Evolutionary conservation across 2,888 invertebrate genomes (phyloP).

Genomic region (Nephrocerus scutellatus): DNA sequence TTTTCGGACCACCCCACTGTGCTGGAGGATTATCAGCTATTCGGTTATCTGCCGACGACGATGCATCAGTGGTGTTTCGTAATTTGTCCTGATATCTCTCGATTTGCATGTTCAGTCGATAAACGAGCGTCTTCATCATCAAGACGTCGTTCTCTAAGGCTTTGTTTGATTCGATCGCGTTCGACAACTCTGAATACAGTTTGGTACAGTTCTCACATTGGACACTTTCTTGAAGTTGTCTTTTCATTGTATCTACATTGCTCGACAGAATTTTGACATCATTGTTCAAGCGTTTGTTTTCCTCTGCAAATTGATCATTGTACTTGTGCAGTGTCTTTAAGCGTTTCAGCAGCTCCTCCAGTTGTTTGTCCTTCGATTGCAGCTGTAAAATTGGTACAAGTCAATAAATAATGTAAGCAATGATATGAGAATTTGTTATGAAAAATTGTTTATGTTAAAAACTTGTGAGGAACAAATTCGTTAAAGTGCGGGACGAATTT

Average conservation of each 20-base stretch:
- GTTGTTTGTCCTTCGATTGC: slow-evolving; percentile 55
- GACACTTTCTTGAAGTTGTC: slow-evolving; percentile 46
- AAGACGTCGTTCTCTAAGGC: slow-evolving; percentile 60
- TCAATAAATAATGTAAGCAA: too few species aligned
- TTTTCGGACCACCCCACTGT: slow-evolving; percentile 27
- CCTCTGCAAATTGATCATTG: slow-evolving; percentile 57
- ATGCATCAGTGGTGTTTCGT: slow-evolving; percentile 38
- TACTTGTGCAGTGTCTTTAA: slow-evolving; percentile 54
- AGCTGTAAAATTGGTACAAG: slow-evolving; percentile 50
- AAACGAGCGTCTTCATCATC: slow-evolving; percentile 70
- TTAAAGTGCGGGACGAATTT: too few species aligned
- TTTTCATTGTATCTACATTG: slow-evolving; percentile 50
- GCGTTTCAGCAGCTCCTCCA: slow-evolving; percentile 58
- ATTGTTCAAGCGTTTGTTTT: slow-evolving; percentile 54
- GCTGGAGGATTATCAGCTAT: not conserved
- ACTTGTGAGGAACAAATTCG: too few species aligned
- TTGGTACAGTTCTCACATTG: slow-evolving; percentile 40
- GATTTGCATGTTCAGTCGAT: slow-evolving; percentile 69
- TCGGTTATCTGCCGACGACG: slow-evolving; percentile 23
- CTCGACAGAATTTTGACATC: slow-evolving; percentile 51
- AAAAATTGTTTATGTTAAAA: too few species aligned
- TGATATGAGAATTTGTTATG: too few species aligned
- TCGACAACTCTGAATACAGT: slow-evolving; percentile 25
- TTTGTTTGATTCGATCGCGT: slow-evolving; percentile 49
- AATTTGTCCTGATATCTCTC: slow-evolving; percentile 69